These are phyloP conservation scores for Embiotoca jacksoni DNA, from an alignment of 2,113 vertebrate species.

Conservation along the genomic window DNA sequence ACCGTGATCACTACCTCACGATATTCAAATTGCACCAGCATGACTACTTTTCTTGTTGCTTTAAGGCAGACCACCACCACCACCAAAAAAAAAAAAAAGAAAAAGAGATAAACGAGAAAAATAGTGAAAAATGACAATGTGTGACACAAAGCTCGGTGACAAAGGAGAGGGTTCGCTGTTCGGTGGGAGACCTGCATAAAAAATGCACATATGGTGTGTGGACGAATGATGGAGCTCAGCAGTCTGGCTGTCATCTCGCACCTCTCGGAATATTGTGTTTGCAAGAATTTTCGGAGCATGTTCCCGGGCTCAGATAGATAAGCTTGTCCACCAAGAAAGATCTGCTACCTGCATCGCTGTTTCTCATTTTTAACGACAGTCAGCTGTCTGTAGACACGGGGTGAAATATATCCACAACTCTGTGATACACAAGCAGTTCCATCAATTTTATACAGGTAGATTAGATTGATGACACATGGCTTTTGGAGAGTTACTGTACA, in stretches of 20 bases:
- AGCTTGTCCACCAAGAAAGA: conserved; percentile 52
- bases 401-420: conserved; percentile 33
- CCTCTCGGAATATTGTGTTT: conserved; percentile 55
- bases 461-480: conserved; percentile 41
- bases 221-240: conserved; percentile 59
- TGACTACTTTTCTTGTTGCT: conserved; percentile 28
- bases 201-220: conserved; percentile 48
- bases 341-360: conserved; percentile 42
- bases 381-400: conserved; percentile 29
- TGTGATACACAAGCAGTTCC: conserved; percentile 31
- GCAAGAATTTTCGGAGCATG: conserved; percentile 44
- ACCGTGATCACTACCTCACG: background rate
- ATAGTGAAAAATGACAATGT: conserved; percentile 57
- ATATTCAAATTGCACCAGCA: conserved; percentile 12
- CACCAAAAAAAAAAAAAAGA: conserved; percentile 23
- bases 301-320: conserved; percentile 55
- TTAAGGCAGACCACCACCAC: conserved; percentile 26
- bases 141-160: conserved; percentile 52
- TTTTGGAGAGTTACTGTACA: conserved; percentile 23
- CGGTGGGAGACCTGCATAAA: conserved; percentile 44
- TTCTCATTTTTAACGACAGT: conserved; percentile 60
- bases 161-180: conserved; percentile 42
- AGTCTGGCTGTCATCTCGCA: conserved; percentile 49
- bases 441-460: conserved; percentile 9
- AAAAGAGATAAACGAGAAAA: conserved; percentile 24